phyloP scores from a whole-genome alignment of 1,140 invertebrate genomes.

The Artemia franciscana region DNA sequence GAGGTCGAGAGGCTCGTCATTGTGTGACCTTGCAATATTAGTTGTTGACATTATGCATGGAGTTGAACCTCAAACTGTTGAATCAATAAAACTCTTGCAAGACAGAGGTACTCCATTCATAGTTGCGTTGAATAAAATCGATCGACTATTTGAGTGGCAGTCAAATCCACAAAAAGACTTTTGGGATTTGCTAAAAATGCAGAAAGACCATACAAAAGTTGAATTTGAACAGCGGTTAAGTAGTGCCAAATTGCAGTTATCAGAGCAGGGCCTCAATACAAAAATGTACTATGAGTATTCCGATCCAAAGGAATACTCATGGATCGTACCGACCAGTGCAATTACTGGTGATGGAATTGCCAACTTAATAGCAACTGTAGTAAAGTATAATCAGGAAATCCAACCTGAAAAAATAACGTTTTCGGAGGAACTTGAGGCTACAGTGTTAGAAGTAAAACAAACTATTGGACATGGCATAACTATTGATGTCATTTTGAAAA shows the following conservation, averaged over 20 bases:
- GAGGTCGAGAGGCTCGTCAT: constrained; percentile 79
- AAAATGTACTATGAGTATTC: constrained; percentile 87
- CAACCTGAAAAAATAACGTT: constrained; percentile 74
- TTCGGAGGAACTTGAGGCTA: no score
- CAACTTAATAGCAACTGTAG: constrained; percentile 77
- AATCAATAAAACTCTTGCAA: no score
- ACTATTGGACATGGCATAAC: constrained; percentile 82
- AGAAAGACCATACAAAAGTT: constrained; percentile 61
- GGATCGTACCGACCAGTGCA: constrained; percentile 90
- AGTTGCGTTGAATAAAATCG: no score
- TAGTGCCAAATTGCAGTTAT: constrained; percentile 74
- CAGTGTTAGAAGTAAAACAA: constrained; percentile 94
- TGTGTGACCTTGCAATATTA: constrained; percentile 97
- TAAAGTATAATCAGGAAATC: constrained; percentile 71
- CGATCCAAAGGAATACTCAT: constrained; percentile 74
- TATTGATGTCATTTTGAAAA: constrained; percentile 94
- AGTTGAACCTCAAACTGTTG: constrained; percentile 92
- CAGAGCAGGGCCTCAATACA: constrained; percentile 87
- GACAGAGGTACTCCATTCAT: no score
- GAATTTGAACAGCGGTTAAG: constrained; percentile 83
- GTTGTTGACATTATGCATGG: constrained; percentile 99
- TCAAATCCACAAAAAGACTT: constrained; percentile 71
- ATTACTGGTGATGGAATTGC: constrained; percentile 95
- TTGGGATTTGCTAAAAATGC: constrained; percentile 60
- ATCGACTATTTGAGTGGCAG: constrained; percentile 89